Evolutionary conservation across 2,797 vertebrate genomes (phyloP).

Genomic region (Phrynocephalus guinanensis): DNA sequence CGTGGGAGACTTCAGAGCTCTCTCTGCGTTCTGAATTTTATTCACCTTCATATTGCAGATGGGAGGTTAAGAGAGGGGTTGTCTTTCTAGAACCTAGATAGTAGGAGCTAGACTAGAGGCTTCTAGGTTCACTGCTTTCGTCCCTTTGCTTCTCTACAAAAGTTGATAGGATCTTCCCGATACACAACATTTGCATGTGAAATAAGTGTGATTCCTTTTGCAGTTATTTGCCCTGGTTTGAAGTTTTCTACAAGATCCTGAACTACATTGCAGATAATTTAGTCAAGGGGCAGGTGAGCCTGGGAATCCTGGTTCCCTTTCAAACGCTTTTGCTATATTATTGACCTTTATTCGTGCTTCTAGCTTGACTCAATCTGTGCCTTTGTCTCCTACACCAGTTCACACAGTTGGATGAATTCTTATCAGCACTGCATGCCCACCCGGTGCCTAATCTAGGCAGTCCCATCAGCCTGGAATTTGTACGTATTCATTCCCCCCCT

Average conservation of each 20-base stretch:
- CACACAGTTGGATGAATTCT: conserved; percentile 80
- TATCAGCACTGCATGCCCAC: conserved; percentile 80
- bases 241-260: conserved; percentile 92
- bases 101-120: no score
- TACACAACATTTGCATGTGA: not conserved
- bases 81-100: no score
- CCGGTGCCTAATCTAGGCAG: conserved; percentile 75
- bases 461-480: conserved; percentile 82
- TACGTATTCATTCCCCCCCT: conserved; percentile 70
- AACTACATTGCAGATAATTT: conserved; percentile 88
- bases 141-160: not conserved
- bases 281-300: conserved; percentile 85
- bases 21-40: no score
- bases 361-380: not conserved
- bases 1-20: no score
- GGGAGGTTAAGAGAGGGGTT: no score
- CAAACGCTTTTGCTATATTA: not conserved
- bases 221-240: conserved; percentile 93
- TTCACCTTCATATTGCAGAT: no score
- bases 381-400: conserved; percentile 72
- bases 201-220: conserved; percentile 15
- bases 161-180: not conserved
- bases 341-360: not conserved
- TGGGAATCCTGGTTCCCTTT: not conserved
- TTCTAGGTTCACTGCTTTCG: not conserved